Evolutionary conservation across 2,888 invertebrate genomes (phyloP), one percentile per base, ranked within the genome.

Genomic region (Eretmocerus hayati): DNA sequence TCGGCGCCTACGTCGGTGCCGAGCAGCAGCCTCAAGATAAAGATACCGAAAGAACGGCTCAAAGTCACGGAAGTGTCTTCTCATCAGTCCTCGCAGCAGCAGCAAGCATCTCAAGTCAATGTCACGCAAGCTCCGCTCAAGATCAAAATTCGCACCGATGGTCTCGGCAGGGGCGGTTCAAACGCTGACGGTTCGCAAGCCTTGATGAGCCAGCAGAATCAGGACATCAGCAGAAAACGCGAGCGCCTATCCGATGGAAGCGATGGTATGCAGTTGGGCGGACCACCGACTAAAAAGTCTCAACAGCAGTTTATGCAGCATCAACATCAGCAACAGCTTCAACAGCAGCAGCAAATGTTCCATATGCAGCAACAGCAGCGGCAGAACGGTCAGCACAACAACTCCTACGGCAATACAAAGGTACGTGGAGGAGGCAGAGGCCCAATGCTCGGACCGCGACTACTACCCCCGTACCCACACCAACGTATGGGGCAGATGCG

Each of bases 91-190:
- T 46, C 40, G 26, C 31, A 21, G 21, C 42, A 23, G 26, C 42
- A 44, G 44, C 22, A 39, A 9, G 44, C 46, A 21, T 19, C 35
- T 13, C 9, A 20, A 2, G 75, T 70, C 56, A 77, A 71, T 1
- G 73, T 70, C 20, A 55, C 50, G 53, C 56, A 35, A 8, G 64
- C 64, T 2, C 67, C 70, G 1, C 70, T 88, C 35, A 88, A 87
- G 70, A 85, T 89, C 59, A 89, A 88, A 74, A 88, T 90, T 56
- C 81, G 87, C 21, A 87, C 87, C 62, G 86, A 87, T 55, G 78
- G 81, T 48, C 75, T 85, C 39, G 81, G 81, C 55, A 77, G 62
- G 30, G 60, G 58, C 47, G 56, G 48, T 5, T 40, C 38, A 54
- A 11, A 46, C 44, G 9, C 15, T 8, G 18, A 22, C 33, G 39